Evolutionary conservation across 2,113 vertebrate species (phyloP), one percentile per base, ranked within the genome.

Genomic region (Danio rerio): DNA sequence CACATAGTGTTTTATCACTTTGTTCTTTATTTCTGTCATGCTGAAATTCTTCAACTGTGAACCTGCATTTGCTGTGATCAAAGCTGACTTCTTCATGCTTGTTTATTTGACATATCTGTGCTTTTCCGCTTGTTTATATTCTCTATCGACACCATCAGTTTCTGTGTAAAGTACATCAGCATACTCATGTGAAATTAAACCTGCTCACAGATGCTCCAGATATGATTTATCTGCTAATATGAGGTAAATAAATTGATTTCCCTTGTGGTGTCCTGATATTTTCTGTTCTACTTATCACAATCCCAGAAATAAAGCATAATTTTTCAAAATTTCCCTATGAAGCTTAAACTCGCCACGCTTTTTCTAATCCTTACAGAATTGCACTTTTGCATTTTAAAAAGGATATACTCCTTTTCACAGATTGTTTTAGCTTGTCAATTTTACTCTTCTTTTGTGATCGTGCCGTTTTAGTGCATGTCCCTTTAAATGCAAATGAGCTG

Each of bases 1-100:
- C 62, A 56, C 7, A 10, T 63, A 65, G 7, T 3, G 13, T 55
- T 75, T 72, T 59, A 56, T 81, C 74, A 77, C 2, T 72, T n/a
- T 15, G 3, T 71, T 71, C 69, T 65, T 66, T 45, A 31, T 72
- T 47, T 16, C 72, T 63, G 72, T 59, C 12, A 50, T 78, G 65
- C 43, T 81, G 66, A 47, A 6, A 10, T 78, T 78, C 21, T 43
- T 47, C 65, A 5, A 18, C 9, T 5, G 66, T 69, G 66, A 69
- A 7, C 16, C n/a, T 69, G 74, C 56, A 61, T 47, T 16, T 53
- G 15, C 58, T 63, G 5, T 77, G 55, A 85, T 78, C 73, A 78
- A 70, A 81, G 31, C 62, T n/a, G n/a, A n/a, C n/a, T 68, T 59
- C 55, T 53, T 69, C 53, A 81, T n/a, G 12, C 53, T 20, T 76